These are phyloP conservation scores for Triplophysa yarkandensis DNA, from an alignment of 2,797 vertebrate species.

Conservation along the genomic window DNA sequence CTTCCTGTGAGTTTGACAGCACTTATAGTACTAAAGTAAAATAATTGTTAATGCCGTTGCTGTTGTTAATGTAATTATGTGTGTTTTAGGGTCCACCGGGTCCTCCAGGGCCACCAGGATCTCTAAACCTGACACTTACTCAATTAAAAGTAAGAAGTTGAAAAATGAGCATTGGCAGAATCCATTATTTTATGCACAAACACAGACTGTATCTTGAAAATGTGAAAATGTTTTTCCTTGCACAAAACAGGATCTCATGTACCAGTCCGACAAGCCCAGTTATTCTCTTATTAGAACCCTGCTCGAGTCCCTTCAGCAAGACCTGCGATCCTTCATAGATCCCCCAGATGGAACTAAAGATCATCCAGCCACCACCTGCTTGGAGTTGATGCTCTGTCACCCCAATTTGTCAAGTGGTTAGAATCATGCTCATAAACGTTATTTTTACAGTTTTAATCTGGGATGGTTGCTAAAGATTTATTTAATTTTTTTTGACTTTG, in stretches of 20 bases:
- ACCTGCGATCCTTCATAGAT: constrained; percentile 72
- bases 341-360: constrained; percentile 79
- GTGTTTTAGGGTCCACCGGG: constrained; percentile 64
- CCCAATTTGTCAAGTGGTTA: constrained; percentile 74
- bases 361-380: constrained; percentile 78
- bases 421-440: constrained; percentile 27
- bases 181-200: neutral
- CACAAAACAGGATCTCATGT: constrained; percentile 62
- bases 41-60: neutral
- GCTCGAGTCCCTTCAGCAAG: constrained; percentile 71
- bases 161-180: neutral
- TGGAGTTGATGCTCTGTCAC: constrained; percentile 79
- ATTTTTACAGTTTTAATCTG: neutral
- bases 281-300: constrained; percentile 66
- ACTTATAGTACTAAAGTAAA: neutral
- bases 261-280: constrained; percentile 69
- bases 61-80: constrained; percentile 25
- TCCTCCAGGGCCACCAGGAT: constrained; percentile 66
- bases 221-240: neutral
- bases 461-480: neutral
- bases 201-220: neutral
- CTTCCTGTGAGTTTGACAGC: constrained; percentile 69
- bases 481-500: neutral
- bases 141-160: constrained; percentile 71
- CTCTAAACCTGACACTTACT: constrained; percentile 67